Evolutionary conservation across 2,888 invertebrate genomes (phyloP).

Genomic region (Coleophora deauratella): DNA sequence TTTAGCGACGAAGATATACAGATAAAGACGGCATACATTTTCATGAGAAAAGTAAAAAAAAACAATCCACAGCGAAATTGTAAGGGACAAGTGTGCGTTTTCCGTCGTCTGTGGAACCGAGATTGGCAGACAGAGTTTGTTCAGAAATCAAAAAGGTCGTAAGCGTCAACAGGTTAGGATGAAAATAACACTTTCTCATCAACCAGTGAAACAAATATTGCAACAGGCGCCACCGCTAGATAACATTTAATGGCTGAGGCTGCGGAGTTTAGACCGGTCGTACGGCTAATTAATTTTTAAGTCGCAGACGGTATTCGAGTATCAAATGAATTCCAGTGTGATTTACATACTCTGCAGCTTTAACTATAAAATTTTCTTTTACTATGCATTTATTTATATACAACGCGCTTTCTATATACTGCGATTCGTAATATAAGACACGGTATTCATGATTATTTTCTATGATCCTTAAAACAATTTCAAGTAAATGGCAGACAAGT

Average conservation of each 20-base stretch:
- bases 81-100: constrained; percentile 46
- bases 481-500: background rate
- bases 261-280: constrained; percentile 67
- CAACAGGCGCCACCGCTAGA: constrained; percentile 36
- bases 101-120: constrained; percentile 39
- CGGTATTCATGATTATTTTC: background rate
- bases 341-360: constrained; percentile 36
- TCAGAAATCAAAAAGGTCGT: constrained; percentile 26
- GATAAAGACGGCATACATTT: constrained; percentile 61
- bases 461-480: background rate
- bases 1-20: constrained; percentile 55
- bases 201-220: constrained; percentile 39
- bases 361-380: no score
- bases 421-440: constrained; percentile 8
- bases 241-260: constrained; percentile 53
- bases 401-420: constrained; percentile 18
- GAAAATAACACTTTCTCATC: constrained; percentile 39
- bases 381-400: no score
- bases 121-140: constrained; percentile 39
- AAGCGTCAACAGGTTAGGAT: constrained; percentile 28
- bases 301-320: constrained; percentile 55
- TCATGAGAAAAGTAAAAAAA: constrained; percentile 52
- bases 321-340: constrained; percentile 55
- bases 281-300: constrained; percentile 75
- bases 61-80: constrained; percentile 44